Evolutionary conservation across 2,797 vertebrate genomes (phyloP), one percentile per base, ranked within the genome.

Genomic region (Arctocebus calabarensis): DNA sequence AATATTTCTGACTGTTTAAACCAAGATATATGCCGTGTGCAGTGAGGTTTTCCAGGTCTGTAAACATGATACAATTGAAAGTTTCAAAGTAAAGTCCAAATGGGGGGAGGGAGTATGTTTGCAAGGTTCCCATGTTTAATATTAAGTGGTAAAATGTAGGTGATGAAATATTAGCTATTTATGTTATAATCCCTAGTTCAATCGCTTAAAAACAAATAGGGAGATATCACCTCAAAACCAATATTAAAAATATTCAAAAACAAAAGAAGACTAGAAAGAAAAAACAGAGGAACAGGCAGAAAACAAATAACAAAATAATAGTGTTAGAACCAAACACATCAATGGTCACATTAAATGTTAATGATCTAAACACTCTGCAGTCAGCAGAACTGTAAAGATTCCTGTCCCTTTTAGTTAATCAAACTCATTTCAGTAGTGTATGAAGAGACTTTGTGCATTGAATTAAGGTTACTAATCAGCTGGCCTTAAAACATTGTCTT

Each of bases 1-100:
- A 94, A 78, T 78, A 82, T 75, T 86, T 90, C 78, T 32, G 55
- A 95, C 27, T 77, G 11, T 75, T 93, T 64, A 83, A 77, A 94
- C 77, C 43, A 90, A 87, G 89, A 94, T 23, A 40, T 68, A 66
- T 62, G 70, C 62, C 2, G 34, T 8, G 22, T 57, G 27, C n/a
- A 34, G 14, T 93, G 27, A 59, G 16, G 22, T 57, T 85, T 91
- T 92, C 66, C 70, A 55, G 43, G 13, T 59, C 73, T 55, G 1
- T 55, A 79, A 59, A 79, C 84, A 48, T 68, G 68, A 73, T 84
- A 77, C 43, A 61, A 45, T 52, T 23, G 37, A 68, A 37, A 88
- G 77, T 32, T 87, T 14, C 81, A 32, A 88, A 2, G 52, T 34
- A 73, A 85, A 91, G n/a, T 70, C 68, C n/a, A 68, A 34, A 17